Percentiles rank a stretch among this genome's conserved stretches.
Evolutionary conservation across 2,113 vertebrate species (phyloP).

Genomic region (Dromaius novaehollandiae): DNA sequence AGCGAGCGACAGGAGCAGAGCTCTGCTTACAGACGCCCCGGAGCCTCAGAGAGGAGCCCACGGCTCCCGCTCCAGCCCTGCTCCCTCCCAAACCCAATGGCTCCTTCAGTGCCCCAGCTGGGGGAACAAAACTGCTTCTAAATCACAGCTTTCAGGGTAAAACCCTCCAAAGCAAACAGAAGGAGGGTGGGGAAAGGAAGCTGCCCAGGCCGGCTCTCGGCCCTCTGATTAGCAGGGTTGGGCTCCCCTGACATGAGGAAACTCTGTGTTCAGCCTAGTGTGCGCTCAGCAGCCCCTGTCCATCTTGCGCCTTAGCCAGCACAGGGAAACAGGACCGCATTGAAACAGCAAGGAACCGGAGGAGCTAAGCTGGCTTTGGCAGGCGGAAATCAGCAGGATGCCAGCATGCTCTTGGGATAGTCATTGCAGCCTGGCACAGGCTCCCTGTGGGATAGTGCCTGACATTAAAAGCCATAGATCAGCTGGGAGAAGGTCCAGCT

Average conservation of each 20-base stretch:
- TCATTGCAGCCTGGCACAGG: background rate
- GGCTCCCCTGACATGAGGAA: fast-evolving
- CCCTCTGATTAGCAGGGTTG: background rate
- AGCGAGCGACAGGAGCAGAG: fast-evolving
- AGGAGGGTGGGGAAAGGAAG: background rate
- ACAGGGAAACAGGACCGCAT: fast-evolving
- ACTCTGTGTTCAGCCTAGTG: fast-evolving
- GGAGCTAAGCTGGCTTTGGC: too few relatives aligned
- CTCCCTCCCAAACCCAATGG: background rate
- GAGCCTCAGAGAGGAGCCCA: background rate
- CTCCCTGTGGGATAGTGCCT: background rate
- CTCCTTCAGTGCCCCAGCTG: background rate
- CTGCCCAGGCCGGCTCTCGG: fast-evolving
- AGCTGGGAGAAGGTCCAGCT: background rate
- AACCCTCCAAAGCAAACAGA: background rate
- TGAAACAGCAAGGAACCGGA: background rate
- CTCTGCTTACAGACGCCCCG: background rate
- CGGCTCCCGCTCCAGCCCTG: background rate
- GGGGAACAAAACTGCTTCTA: background rate
- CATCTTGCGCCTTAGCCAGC: background rate
- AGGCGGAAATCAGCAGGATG: background rate
- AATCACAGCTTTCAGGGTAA: background rate
- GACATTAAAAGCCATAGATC: too few relatives aligned
- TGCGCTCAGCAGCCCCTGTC: background rate
- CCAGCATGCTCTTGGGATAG: background rate